Evolutionary conservation across 2,888 invertebrate species (phyloP), one percentile per base, ranked within the genome.

Genomic region (Aspidapion aeneum): DNA sequence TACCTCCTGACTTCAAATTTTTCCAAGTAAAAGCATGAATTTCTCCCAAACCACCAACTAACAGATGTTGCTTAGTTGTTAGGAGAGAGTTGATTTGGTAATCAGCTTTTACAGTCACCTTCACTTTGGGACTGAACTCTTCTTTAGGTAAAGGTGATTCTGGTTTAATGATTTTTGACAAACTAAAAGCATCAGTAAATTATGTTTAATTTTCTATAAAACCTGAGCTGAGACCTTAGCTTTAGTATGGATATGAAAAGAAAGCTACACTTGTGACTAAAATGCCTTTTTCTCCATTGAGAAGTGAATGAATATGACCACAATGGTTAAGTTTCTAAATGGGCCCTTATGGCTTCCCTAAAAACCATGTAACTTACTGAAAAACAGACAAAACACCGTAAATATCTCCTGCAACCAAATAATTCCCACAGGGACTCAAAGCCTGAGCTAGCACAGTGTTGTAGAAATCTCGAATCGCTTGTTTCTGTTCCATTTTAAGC

Each of bases 381-480:
- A 88, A 93, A 60, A 94, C 82, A 22, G 91, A 91, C 60, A 96
- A 84, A 75, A 90, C 88, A 2, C 96, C 94, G 77, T 90, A 94
- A 72, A 90, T 90, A 79, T 92, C 94, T 18, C 93, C 93, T 68
- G 90, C 90, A 63, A 90, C 83, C 60, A 96, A 84, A 80, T 87
- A 93, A 76, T 90, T 89, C 3, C 94, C 92, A 76, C 93, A 93
- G 0, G 90, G 89, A 0, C 95, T 94, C 78, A 93, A 90, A 1
- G 89, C 83, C 80, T 95, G 94, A 21, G 90, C 87, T 67, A 93
- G 82, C 56, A 95, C 86, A 49, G 93, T 93, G 68, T 92, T 94
- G 74, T 95, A 94, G 70, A 87, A 83, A 59, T 84, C 82, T 82
- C 88, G n/a, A n/a, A n/a, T 90, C 60, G 78, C 77, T 61, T 76